Base-by-base conservation (phyloP, 2,888 invertebrate species). In the Pheosia tremula region DNA sequence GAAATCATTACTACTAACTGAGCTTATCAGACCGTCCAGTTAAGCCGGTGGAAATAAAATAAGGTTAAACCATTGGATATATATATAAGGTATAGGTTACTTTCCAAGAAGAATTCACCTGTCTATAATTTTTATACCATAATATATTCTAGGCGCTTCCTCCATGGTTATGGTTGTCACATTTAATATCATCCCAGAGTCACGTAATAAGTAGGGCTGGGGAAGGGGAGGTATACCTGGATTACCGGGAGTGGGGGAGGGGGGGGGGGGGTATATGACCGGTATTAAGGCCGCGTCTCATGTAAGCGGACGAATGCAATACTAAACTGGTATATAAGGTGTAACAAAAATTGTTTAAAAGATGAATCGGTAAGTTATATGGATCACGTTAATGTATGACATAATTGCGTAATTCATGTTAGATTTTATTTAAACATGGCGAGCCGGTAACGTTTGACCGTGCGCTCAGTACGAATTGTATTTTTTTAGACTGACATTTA, bases 151-250 rank as follows among this genome's bases (percentile, higher is more conserved):
- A 37, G 4, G 53, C 7, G 6, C 37, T 37, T 53, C 37, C 9
- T 36, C 4, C 52, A 37, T 53, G 9, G 37, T 37, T 53, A 11
- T 11, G 36, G 13, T 24, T 52, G 11, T 3, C 37, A 37, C 53
- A 10, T 37, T 53, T 53, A 53, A 37, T 53, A 37, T 53, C 37
- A 8, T 24, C 24, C 53, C 53, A 10, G 37, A 37, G 53, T 53
- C 4, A 37, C 37, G 37, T 53, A 53, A 53, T 53, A 53, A 53
- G 24, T 6, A 50, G 50, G 24, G 13, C 24, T 24, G 24, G 24
- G 24, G 24, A 24, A 24, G 53, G 24, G 50, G 50, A 47, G 13
- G 9, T 55, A 55, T 55, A 55, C 55, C 55, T 55, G 55, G 55
- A 55, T 55, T 55, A 55, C 55, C 8, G 36, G 53, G 36, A 37